These are phyloP conservation scores for Platichthys flesus DNA, from an alignment of 2,113 vertebrate species.

Conservation along the genomic window DNA sequence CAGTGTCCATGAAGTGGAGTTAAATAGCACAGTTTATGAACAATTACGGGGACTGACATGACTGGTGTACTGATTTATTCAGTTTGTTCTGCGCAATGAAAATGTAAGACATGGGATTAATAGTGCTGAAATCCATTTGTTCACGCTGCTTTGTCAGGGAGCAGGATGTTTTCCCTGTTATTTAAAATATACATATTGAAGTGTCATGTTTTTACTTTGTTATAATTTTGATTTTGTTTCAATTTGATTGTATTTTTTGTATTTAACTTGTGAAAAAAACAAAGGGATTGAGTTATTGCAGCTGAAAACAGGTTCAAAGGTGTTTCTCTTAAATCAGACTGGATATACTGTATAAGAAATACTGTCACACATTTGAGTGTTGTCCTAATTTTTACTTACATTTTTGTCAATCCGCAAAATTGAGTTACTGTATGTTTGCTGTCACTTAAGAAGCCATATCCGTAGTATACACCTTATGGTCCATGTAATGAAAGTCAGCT, in stretches of 20 bases:
- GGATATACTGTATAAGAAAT: conserved; percentile 1
- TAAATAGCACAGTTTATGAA: conserved; percentile 26
- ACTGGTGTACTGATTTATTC: neutral
- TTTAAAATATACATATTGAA: conserved; percentile 16
- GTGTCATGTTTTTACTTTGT: conserved; percentile 4
- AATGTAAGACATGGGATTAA: neutral
- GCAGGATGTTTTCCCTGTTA: neutral
- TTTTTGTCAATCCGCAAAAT: conserved; percentile 26
- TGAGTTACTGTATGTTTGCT: conserved; percentile 6
- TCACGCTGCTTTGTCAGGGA: conserved; percentile 3
- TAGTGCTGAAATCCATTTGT: neutral
- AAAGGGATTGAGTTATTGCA: neutral
- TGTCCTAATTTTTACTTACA: neutral
- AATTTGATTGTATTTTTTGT: neutral
- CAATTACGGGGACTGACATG: conserved; percentile 18
- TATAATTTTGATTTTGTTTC: neutral
- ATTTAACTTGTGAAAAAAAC: neutral
- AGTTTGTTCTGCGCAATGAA: conserved; percentile 2
- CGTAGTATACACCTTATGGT: neutral
- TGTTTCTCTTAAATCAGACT: neutral
- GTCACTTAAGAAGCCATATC: neutral
- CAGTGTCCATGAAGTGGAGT: conserved; percentile 50
- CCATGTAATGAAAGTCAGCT: neutral
- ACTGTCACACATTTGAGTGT: neutral
- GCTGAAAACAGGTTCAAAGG: neutral